phyloP scores from a whole-genome alignment of 2,888 invertebrate genomes.

The Callyntrura sp. region DNA sequence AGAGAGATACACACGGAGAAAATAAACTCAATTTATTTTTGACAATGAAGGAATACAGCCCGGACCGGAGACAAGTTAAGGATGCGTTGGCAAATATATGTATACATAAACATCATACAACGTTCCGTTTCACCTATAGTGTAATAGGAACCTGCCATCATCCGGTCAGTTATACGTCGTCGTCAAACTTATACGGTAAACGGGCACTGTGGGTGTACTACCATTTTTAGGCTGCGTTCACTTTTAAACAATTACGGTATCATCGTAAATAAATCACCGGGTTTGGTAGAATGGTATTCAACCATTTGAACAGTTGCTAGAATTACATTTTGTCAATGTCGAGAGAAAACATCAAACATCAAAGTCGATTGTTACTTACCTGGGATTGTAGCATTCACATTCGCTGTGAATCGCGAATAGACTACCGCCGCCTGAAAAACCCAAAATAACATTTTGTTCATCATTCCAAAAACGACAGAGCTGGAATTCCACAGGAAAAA shows the following conservation, averaged over 20 bases:
- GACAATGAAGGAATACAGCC: conserved; percentile 18
- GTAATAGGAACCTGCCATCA: no score
- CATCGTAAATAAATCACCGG: neutral
- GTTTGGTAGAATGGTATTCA: no score
- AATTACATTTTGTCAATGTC: neutral
- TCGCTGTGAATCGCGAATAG: conserved; percentile 90
- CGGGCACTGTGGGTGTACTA: no score
- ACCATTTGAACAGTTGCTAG: neutral
- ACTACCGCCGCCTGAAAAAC: conserved; percentile 88
- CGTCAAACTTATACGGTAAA: neutral
- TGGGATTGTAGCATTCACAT: conserved; percentile 90
- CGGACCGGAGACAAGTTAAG: neutral
- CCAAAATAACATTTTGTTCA: neutral
- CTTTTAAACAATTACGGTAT: neutral
- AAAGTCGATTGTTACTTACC: conserved; percentile 84
- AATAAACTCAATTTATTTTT: conserved; percentile 65
- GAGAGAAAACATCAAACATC: no score
- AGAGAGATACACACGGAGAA: neutral
- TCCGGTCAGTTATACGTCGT: no score
- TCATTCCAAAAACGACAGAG: neutral
- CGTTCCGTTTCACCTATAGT: no score
- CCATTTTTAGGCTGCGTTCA: neutral
- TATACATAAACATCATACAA: neutral
- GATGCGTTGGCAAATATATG: neutral
- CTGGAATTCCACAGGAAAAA: neutral